phyloP scores from a whole-genome alignment of 2,888 invertebrate genomes.

The Silvanus unidentatus region DNA sequence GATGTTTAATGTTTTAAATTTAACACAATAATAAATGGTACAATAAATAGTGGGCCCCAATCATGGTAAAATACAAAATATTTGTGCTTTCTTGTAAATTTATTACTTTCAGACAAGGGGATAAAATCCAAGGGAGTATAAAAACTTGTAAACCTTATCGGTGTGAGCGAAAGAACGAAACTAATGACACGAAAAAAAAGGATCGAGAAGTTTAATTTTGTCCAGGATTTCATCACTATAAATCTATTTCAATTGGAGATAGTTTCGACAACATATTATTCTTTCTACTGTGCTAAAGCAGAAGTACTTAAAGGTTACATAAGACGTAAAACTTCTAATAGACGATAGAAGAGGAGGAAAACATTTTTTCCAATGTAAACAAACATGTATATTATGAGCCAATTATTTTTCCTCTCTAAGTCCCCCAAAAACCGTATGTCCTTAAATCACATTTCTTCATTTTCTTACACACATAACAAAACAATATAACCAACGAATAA shows the following conservation, averaged over 20 bases:
- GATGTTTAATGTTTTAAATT: too few relatives aligned
- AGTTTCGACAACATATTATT: constrained; percentile 36
- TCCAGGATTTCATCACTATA: constrained; percentile 44
- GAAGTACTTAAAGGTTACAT: constrained; percentile 5
- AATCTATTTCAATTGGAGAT: constrained; percentile 42
- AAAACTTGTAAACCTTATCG: constrained; percentile 24
- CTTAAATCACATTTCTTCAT: too few relatives aligned
- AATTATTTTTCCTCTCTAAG: too few relatives aligned
- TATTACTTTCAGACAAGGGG: constrained; percentile 16
- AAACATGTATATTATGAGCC: too few relatives aligned
- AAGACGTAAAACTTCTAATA: constrained; percentile 1
- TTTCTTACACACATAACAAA: too few relatives aligned
- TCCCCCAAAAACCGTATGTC: too few relatives aligned
- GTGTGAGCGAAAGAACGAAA: constrained; percentile 26
- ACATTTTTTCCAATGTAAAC: too few relatives aligned
- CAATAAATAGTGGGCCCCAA: constrained; percentile 22
- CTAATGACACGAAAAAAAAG: constrained; percentile 33
- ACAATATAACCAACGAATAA: too few relatives aligned
- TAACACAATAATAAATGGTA: constrained; percentile 13
- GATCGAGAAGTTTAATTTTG: constrained; percentile 42
- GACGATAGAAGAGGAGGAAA: not conserved
- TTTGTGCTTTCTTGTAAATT: constrained; percentile 23
- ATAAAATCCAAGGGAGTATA: constrained; percentile 16
- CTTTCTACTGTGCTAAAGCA: constrained; percentile 17
- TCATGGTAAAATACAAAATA: constrained; percentile 24